Conservation (phyloP, 2,888 invertebrate species). For the Tanaodytes sp. region DNA sequence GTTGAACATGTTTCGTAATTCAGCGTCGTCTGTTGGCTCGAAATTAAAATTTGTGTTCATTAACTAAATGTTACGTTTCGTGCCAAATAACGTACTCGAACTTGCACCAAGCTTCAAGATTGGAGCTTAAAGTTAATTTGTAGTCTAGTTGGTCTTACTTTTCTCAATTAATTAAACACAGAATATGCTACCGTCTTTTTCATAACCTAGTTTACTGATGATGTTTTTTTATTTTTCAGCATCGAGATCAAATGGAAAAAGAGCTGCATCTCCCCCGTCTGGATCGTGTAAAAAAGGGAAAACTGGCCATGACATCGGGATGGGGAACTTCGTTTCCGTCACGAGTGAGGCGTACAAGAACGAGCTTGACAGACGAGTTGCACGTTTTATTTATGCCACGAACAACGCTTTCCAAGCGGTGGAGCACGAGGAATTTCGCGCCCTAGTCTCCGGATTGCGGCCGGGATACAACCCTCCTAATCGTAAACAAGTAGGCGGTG, state of each 20-base stretch:
- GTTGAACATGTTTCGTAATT: too few relatives aligned
- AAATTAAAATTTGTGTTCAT: too few relatives aligned
- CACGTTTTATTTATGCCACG: slow-evolving; percentile 21
- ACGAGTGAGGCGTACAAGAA: slow-evolving; percentile 18
- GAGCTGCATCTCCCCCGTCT: slow-evolving; percentile 20
- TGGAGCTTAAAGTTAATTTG: too few relatives aligned
- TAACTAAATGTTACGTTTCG: too few relatives aligned
- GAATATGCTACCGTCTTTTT: slow-evolving; percentile 6
- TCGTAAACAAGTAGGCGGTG: slow-evolving; percentile 21
- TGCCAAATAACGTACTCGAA: too few relatives aligned
- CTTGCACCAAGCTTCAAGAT: too few relatives aligned
- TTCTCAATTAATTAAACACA: slow-evolving; percentile 11
- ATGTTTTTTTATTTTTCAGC: slow-evolving; percentile 14
- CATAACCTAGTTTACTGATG: slow-evolving; percentile 7
- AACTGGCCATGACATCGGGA: slow-evolving; percentile 6
- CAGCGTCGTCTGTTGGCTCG: too few relatives aligned
- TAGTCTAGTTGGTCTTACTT: slow-evolving; percentile 5
- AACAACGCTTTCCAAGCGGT: slow-evolving; percentile 19
- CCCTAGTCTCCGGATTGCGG: slow-evolving; percentile 9
- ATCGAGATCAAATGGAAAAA: slow-evolving; percentile 14
- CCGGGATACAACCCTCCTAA: slow-evolving; percentile 38
- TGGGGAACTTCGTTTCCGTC: slow-evolving; percentile 23
- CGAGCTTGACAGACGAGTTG: slow-evolving; percentile 22
- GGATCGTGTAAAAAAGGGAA: slow-evolving; percentile 19
- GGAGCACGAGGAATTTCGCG: slow-evolving; percentile 15